Conservation (phyloP, 2,113 vertebrate genomes). For the Microtus ochrogaster region DNA sequence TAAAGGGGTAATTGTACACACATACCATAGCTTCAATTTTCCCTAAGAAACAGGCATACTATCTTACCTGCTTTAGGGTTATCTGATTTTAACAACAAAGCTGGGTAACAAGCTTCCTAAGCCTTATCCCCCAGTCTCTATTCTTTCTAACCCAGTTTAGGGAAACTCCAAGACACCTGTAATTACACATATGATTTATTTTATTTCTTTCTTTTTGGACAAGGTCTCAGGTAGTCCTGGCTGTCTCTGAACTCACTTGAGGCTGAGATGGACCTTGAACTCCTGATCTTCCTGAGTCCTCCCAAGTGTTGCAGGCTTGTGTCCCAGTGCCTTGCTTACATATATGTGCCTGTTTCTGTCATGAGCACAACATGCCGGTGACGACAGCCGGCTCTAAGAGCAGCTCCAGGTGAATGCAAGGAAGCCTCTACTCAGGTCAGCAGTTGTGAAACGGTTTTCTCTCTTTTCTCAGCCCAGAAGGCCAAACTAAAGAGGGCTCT, state of each 20-base stretch:
- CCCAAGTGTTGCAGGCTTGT: neutral
- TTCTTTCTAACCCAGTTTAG: neutral
- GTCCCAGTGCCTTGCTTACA: neutral
- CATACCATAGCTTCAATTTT: neutral
- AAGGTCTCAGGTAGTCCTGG: neutral
- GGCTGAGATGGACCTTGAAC: neutral
- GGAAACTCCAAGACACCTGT: neutral
- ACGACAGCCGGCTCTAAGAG: neutral
- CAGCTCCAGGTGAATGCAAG: neutral
- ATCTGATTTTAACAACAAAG: conserved; percentile 26
- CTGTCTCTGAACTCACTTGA: neutral
- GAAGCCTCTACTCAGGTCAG: neutral
- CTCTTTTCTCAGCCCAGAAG: neutral
- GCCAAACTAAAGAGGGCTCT: neutral
- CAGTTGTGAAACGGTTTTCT: neutral
- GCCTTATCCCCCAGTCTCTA: neutral
- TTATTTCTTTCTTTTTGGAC: neutral
- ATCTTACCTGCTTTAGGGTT: neutral
- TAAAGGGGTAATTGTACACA: neutral
- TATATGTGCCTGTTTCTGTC: neutral
- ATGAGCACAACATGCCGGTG: neutral
- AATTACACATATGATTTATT: neutral
- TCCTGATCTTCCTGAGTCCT: neutral
- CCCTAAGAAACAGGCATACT: neutral
- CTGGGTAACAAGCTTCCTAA: neutral